phyloP scores from a whole-genome alignment of 2,797 vertebrate genomes.

The Bufotes viridis region DNA sequence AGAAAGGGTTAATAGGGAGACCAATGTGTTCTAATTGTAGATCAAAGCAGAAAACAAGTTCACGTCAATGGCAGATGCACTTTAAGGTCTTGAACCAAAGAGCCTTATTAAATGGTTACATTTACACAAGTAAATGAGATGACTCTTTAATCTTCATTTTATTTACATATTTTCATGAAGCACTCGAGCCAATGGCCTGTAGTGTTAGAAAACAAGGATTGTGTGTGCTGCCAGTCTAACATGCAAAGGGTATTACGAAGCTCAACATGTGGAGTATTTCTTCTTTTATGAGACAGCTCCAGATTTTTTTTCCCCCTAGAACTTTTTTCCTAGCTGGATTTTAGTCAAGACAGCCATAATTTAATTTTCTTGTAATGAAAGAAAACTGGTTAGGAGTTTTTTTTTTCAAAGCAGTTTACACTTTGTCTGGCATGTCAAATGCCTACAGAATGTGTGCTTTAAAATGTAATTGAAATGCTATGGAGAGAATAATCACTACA shows the following conservation, averaged over 20 bases:
- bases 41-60: conserved; percentile 41
- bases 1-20: conserved; percentile 6
- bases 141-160: conserved; percentile 57
- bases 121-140: conserved; percentile 47
- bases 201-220: conserved; percentile 42
- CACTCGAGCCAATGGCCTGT: background rate
- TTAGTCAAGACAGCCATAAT: conserved; percentile 30
- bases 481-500: background rate
- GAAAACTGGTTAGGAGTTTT: conserved; percentile 19
- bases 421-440: conserved; percentile 22
- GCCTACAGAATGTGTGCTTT: background rate
- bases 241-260: conserved; percentile 29
- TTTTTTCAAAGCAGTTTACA: conserved; percentile 14
- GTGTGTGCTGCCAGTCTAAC: conserved; percentile 44
- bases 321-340: conserved; percentile 37
- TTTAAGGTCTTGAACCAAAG: conserved; percentile 28
- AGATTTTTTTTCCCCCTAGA: conserved; percentile 11
- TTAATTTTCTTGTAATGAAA: conserved; percentile 39
- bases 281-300: conserved; percentile 54
- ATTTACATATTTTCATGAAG: conserved; percentile 42
- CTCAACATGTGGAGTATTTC: conserved; percentile 51
- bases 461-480: background rate
- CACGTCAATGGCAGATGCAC: conserved; percentile 4
- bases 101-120: conserved; percentile 37
- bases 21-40: conserved; percentile 24